phyloP scores from a whole-genome alignment of 2,888 invertebrate species.

The Amphipoea lucens region DNA sequence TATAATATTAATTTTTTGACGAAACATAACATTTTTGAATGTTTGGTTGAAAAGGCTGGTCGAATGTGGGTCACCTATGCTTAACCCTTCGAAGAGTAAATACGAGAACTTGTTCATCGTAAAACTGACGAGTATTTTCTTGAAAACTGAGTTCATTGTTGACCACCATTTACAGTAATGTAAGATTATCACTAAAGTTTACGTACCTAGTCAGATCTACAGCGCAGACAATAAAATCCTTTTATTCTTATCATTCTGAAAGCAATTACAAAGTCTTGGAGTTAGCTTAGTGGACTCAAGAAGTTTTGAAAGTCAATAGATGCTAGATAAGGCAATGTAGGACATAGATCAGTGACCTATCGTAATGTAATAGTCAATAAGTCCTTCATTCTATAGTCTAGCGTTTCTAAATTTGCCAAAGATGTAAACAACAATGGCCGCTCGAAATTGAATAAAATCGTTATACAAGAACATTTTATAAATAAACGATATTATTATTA shows the following conservation, averaged over 20 bases:
- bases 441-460: too few relatives aligned
- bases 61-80: too few relatives aligned
- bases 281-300: conserved; percentile 6
- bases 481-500: too few relatives aligned
- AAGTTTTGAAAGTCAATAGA: conserved; percentile 36
- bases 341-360: conserved; percentile 23
- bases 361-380: not conserved
- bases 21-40: too few relatives aligned
- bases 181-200: not conserved
- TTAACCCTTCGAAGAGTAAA: too few relatives aligned
- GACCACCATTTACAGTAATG: not conserved
- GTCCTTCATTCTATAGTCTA: not conserved
- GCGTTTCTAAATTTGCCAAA: too few relatives aligned
- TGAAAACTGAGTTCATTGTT: not conserved
- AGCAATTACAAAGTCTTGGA: conserved; percentile 34
- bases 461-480: too few relatives aligned
- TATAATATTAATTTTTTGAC: too few relatives aligned
- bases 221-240: conserved; percentile 28
- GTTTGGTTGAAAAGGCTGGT: too few relatives aligned
- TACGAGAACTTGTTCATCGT: too few relatives aligned
- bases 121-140: too few relatives aligned
- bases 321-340: conserved; percentile 30
- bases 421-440: too few relatives aligned
- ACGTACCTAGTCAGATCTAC: not conserved
- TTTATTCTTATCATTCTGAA: conserved; percentile 33